Evolutionary conservation across 2,113 vertebrate genomes (phyloP).

Genomic region (Mohoua ochrocephala): DNA sequence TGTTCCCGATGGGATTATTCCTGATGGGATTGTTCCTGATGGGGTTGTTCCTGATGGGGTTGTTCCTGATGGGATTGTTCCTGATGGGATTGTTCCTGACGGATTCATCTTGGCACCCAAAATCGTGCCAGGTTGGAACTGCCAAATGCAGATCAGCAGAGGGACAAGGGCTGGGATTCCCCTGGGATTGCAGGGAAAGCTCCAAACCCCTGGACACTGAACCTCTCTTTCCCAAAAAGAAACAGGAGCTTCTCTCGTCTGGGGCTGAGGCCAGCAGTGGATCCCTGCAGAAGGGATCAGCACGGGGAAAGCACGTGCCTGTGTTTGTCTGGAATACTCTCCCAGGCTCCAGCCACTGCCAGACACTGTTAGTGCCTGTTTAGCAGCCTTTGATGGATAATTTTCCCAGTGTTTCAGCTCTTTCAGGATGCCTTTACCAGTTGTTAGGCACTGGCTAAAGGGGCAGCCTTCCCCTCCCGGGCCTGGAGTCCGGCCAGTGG

Average conservation of each 20-base stretch:
- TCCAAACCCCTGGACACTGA: background rate
- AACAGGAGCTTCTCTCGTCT: fast-evolving
- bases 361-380: fast-evolving
- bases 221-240: too few relatives aligned
- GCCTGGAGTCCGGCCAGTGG: fast-evolving
- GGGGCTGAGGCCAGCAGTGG: fast-evolving
- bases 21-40: background rate
- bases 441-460: background rate
- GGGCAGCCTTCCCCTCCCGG: background rate
- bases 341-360: background rate
- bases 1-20: background rate
- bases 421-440: background rate
- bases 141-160: fast-evolving
- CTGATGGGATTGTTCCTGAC: background rate
- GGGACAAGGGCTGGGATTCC: fast-evolving
- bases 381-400: background rate
- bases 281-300: background rate
- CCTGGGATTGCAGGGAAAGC: background rate
- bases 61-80: background rate
- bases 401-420: background rate
- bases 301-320: fast-evolving
- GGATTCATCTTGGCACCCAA: background rate
- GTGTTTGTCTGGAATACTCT: fast-evolving
- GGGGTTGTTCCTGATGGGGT: background rate
- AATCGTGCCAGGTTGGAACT: background rate